Evolutionary conservation across 2,113 vertebrate genomes (phyloP).

Genomic region (Phyllostomus discolor): DNA sequence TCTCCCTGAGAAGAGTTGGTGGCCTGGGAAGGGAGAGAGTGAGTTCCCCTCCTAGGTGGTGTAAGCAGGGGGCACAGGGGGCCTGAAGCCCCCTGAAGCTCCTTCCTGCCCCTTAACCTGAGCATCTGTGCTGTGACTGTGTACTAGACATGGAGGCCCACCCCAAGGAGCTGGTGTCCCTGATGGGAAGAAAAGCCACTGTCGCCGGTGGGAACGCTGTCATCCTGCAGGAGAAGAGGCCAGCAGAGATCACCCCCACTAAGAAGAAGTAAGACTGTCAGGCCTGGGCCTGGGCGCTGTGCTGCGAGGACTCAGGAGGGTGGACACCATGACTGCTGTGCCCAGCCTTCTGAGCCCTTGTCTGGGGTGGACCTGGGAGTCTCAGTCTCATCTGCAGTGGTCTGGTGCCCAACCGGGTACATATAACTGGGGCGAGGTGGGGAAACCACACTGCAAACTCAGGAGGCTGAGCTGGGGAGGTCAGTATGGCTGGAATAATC

Average conservation of each 20-base stretch:
- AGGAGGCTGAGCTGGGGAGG: background rate
- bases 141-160: conserved; percentile 60
- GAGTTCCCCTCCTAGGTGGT: background rate
- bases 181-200: conserved; percentile 29
- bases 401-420: background rate
- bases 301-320: too few species aligned
- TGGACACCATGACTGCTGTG: too few species aligned
- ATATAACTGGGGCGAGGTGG: too few species aligned
- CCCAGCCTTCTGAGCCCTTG: background rate
- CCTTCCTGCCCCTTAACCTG: background rate
- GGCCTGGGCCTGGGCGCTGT: background rate
- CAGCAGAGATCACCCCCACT: conserved; percentile 57
- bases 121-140: background rate
- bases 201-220: conserved; percentile 8
- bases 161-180: conserved; percentile 59
- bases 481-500: background rate
- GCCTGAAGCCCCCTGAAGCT: background rate
- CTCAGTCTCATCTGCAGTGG: background rate
- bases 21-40: background rate
- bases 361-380: background rate
- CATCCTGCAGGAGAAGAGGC: conserved; percentile 55
- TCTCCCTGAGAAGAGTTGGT: background rate
- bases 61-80: background rate
- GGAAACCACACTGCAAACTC: background rate
- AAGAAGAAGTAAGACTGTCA: conserved; percentile 64